A percentile compares a stretch with the other conserved stretches of the same genome.
These are phyloP conservation scores for Pagetopsis macropterus DNA, from an alignment of 2,797 vertebrate species.

Conservation along the genomic window DNA sequence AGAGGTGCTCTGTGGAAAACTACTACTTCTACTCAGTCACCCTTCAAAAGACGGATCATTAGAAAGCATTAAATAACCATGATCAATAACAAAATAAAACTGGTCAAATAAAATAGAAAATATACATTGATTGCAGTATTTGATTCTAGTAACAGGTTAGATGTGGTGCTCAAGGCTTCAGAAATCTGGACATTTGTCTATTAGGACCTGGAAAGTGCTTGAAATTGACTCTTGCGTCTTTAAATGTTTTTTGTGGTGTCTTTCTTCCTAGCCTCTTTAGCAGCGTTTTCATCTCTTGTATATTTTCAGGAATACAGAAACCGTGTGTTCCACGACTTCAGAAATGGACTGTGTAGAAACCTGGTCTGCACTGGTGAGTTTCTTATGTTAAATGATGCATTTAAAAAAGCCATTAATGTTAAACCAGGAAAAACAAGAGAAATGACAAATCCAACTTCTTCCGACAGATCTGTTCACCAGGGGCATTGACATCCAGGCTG, in stretches of 20 bases:
- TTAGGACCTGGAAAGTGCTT: too few relatives aligned
- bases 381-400: fast-evolving
- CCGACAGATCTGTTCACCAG: constrained; percentile 86
- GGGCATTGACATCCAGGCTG: constrained; percentile 89
- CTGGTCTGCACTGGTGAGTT: constrained; percentile 86
- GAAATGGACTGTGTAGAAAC: constrained; percentile 87
- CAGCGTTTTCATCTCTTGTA: neutral
- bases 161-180: too few relatives aligned
- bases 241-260: neutral
- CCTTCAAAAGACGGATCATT: too few relatives aligned
- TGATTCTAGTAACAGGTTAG: too few relatives aligned
- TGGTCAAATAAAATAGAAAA: too few relatives aligned
- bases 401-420: neutral
- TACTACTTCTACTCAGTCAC: too few relatives aligned
- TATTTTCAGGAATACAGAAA: constrained; percentile 85
- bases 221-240: too few relatives aligned
- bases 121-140: too few relatives aligned
- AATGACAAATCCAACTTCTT: neutral
- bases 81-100: too few relatives aligned
- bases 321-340: constrained; percentile 88
- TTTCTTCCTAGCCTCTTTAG: neutral
- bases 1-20: too few relatives aligned
- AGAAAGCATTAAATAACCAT: too few relatives aligned
- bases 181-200: too few relatives aligned
- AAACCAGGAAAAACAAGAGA: neutral